A percentile compares a stretch with the other conserved stretches of the same genome.
These are phyloP conservation scores for Platorchestia sp. DNA, from an alignment of 1,140 invertebrate genomes.

Conservation along the genomic window DNA sequence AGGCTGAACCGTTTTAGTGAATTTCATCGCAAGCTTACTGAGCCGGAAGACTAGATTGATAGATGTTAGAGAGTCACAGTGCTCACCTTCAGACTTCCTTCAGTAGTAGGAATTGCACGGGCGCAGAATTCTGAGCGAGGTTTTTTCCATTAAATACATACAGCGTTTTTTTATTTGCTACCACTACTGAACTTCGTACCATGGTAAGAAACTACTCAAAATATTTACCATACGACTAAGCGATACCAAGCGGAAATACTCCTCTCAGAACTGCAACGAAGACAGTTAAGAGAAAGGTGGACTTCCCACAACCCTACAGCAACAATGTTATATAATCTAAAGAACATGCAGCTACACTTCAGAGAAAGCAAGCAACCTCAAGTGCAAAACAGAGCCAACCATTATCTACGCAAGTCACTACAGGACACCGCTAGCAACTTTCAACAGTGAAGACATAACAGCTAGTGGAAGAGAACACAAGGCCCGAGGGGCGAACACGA, in stretches of 20 bases:
- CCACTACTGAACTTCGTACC: neutral
- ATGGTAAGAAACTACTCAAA: neutral
- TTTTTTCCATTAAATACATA: neutral
- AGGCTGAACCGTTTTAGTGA: neutral
- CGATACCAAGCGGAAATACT: neutral
- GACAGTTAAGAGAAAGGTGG: neutral
- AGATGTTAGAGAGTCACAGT: neutral
- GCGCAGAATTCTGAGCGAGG: neutral
- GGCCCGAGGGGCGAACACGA: neutral
- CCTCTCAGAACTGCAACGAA: neutral
- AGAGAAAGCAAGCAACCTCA: slow-evolving; percentile 38
- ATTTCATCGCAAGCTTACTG: neutral
- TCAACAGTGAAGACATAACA: neutral
- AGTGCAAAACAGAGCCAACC: neutral
- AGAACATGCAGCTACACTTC: slow-evolving; percentile 1
- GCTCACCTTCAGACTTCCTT: neutral
- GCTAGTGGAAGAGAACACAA: neutral
- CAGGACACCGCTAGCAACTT: neutral
- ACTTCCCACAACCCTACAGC: neutral
- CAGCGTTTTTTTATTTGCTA: neutral
- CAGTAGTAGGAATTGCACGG: neutral
- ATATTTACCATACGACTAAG: neutral
- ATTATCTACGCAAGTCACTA: neutral
- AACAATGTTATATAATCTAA: neutral
- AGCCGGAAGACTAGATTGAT: neutral